phyloP scores from a whole-genome alignment of 2,113 vertebrate genomes.

The Sarotherodon lohbergeri region DNA sequence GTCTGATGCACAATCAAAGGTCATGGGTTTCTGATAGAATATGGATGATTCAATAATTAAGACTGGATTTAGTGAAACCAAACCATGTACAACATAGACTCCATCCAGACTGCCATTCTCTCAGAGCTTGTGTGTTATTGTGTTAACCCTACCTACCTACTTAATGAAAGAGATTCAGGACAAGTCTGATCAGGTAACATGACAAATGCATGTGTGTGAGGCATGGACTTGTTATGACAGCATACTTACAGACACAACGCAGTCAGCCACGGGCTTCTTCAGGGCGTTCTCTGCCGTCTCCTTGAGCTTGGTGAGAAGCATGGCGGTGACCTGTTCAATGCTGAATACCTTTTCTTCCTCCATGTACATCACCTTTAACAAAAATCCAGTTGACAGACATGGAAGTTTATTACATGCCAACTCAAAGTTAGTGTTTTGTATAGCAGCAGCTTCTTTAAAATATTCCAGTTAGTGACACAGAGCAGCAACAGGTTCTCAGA shows the following conservation, averaged over 20 bases:
- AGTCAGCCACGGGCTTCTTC: constrained; percentile 95
- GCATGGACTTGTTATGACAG: neutral
- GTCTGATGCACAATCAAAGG: neutral
- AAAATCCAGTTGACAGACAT: neutral
- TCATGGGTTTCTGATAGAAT: neutral
- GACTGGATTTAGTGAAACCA: neutral
- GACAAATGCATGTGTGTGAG: neutral
- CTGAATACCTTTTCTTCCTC: constrained; percentile 95
- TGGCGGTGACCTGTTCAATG: constrained; percentile 91
- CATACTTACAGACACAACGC: constrained; percentile 91
- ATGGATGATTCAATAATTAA: neutral
- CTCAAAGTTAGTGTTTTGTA: neutral
- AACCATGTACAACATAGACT: neutral
- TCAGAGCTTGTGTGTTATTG: neutral
- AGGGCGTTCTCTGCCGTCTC: constrained; percentile 90
- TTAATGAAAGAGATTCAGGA: neutral
- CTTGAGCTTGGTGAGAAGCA: constrained; percentile 94
- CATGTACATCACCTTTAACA: constrained; percentile 88
- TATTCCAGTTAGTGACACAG: neutral
- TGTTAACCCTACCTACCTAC: neutral
- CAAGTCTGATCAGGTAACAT: neutral
- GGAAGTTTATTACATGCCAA: neutral
- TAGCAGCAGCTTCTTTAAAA: neutral
- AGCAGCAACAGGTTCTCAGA: neutral
- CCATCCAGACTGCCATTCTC: neutral